Evolutionary conservation across 2,888 invertebrate species (phyloP).

Genomic region (Scelioninae gen. 2): DNA sequence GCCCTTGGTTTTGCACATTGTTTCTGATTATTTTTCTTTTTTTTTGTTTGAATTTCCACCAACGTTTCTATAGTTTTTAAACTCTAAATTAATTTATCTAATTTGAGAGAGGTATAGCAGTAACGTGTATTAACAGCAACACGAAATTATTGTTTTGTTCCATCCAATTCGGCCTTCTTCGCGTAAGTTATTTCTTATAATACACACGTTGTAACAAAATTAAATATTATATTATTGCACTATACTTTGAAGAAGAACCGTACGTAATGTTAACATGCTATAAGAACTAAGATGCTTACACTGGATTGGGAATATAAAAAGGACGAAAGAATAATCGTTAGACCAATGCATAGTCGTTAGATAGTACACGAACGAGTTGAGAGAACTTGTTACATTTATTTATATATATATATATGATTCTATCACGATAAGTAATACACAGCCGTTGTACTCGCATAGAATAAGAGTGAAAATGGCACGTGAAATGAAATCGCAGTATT

Average conservation of each 20-base stretch:
- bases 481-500: slow-evolving; percentile 57
- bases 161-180: slow-evolving; percentile 55
- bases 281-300: slow-evolving; percentile 58
- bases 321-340: slow-evolving; percentile 57
- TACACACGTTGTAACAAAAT: slow-evolving; percentile 60
- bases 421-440: slow-evolving; percentile 61
- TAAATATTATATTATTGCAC: slow-evolving; percentile 62
- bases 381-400: slow-evolving; percentile 57
- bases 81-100: slow-evolving; percentile 59
- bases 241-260: slow-evolving; percentile 60
- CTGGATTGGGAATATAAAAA: slow-evolving; percentile 56
- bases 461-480: slow-evolving; percentile 60
- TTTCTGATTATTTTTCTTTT: slow-evolving; percentile 32
- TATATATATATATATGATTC: slow-evolving; percentile 52
- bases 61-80: slow-evolving; percentile 56
- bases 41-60: slow-evolving; percentile 45
- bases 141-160: slow-evolving; percentile 40
- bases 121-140: slow-evolving; percentile 60
- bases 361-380: slow-evolving; percentile 57
- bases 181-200: slow-evolving; percentile 50
- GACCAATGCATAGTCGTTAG: slow-evolving; percentile 58
- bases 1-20: slow-evolving; percentile 42
- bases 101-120: slow-evolving; percentile 64
- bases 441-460: slow-evolving; percentile 60
- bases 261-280: slow-evolving; percentile 50